These are phyloP conservation scores for Ariolimax columbianus DNA, from an alignment of 2,888 invertebrate species.

Conservation along the genomic window DNA sequence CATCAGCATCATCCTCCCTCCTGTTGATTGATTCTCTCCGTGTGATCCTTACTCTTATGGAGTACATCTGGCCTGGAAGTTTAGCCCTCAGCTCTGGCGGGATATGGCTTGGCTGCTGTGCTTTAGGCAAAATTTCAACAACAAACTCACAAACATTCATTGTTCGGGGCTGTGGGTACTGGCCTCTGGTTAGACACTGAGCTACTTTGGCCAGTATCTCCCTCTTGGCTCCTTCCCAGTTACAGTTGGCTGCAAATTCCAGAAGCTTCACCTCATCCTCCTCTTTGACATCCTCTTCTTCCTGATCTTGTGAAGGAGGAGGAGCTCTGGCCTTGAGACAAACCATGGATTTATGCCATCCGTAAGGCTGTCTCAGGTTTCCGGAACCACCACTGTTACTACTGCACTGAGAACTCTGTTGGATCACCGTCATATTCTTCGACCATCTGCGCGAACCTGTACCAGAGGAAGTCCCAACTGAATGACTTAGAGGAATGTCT, in stretches of 20 bases:
- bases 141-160: slow-evolving; percentile 62
- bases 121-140: slow-evolving; percentile 69
- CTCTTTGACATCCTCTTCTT: slow-evolving; percentile 53
- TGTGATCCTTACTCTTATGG: slow-evolving; percentile 67
- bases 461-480: background rate
- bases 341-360: slow-evolving; percentile 71
- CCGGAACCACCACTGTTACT: background rate
- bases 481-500: background rate
- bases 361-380: slow-evolving; percentile 30
- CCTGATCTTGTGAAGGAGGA: slow-evolving; percentile 38
- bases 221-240: slow-evolving; percentile 68
- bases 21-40: slow-evolving; percentile 18
- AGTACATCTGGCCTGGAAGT: slow-evolving; percentile 67
- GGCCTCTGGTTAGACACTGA: slow-evolving; percentile 61
- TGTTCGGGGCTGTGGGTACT: slow-evolving; percentile 59
- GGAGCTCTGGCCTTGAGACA: slow-evolving; percentile 69
- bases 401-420: slow-evolving; percentile 1
- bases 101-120: slow-evolving; percentile 66
- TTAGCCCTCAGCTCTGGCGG: slow-evolving; percentile 64
- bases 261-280: slow-evolving; percentile 66
- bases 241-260: slow-evolving; percentile 74
- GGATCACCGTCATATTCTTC: background rate
- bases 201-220: slow-evolving; percentile 70
- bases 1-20: background rate
- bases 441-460: background rate